These are phyloP conservation scores for Mus minutoides DNA, from an alignment of 2,797 vertebrate genomes.

Conservation along the genomic window DNA sequence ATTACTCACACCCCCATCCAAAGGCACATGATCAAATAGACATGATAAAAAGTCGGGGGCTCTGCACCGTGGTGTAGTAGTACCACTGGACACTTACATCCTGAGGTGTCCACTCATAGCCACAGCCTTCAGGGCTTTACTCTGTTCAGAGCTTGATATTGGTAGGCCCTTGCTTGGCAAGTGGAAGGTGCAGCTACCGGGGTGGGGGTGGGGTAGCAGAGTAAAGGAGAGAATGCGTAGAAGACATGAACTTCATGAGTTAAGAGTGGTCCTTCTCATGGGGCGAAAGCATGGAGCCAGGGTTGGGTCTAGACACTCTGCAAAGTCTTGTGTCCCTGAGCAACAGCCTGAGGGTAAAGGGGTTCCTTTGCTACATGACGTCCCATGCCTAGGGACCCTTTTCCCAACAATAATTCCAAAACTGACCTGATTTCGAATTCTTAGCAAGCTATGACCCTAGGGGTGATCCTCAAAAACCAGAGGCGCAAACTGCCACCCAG, in stretches of 20 bases:
- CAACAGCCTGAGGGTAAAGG: neutral
- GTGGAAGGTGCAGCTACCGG: too few relatives aligned
- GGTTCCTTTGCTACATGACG: neutral
- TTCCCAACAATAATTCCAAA: slow-evolving; percentile 35
- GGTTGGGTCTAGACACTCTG: neutral
- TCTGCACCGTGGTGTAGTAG: neutral
- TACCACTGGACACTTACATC: neutral
- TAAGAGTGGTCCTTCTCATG: neutral
- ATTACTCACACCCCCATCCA: neutral
- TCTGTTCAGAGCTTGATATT: neutral
- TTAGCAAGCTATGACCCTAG: neutral
- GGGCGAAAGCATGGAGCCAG: neutral
- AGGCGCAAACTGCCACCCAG: neutral
- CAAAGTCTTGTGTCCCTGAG: neutral
- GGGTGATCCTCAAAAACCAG: neutral
- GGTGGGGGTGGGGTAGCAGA: too few relatives aligned
- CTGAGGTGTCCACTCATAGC: neutral
- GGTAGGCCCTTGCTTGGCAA: neutral
- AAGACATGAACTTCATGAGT: neutral
- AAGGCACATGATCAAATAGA: slow-evolving; percentile 35
- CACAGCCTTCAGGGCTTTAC: neutral
- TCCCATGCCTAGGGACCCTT: neutral
- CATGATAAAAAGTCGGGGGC: neutral
- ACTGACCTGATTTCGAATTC: neutral
- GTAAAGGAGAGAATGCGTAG: too few relatives aligned